Evolutionary conservation across 1,140 invertebrate species (phyloP).

Genomic region (Melanaphis sacchari): DNA sequence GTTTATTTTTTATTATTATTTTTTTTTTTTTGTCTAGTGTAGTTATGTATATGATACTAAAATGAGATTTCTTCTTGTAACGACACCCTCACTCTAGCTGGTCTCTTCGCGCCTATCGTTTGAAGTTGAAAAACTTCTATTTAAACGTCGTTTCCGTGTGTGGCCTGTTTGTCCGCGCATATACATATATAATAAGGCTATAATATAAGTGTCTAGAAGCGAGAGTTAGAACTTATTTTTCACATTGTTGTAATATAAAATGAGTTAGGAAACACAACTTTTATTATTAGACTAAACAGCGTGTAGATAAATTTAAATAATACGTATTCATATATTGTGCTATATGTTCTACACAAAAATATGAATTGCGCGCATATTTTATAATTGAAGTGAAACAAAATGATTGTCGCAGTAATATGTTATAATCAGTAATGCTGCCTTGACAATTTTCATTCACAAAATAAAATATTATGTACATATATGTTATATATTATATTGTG

Average conservation of each 20-base stretch:
- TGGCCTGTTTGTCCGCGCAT: neutral
- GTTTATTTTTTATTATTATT: neutral
- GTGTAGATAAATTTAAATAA: slow-evolving; percentile 1
- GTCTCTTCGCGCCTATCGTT: neutral
- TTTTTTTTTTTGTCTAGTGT: slow-evolving; percentile 22
- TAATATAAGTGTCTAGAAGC: neutral
- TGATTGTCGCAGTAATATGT: neutral
- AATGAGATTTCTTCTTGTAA: slow-evolving; percentile 26
- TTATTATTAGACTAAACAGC: neutral
- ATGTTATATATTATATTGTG: neutral
- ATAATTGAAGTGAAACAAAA: neutral
- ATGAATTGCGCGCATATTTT: neutral
- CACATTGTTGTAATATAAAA: neutral
- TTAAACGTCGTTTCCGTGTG: neutral
- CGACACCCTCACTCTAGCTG: neutral
- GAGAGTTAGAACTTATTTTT: neutral
- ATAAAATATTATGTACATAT: neutral
- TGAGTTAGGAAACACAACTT: neutral
- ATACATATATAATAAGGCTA: neutral
- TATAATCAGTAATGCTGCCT: neutral
- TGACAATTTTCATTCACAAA: neutral
- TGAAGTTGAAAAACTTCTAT: slow-evolving; percentile 16
- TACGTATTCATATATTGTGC: neutral
- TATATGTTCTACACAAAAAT: neutral
- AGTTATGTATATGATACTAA: neutral